These are phyloP conservation scores for Caenorhabditis afra DNA, from an alignment of 2,888 invertebrate genomes.

Conservation along the genomic window DNA sequence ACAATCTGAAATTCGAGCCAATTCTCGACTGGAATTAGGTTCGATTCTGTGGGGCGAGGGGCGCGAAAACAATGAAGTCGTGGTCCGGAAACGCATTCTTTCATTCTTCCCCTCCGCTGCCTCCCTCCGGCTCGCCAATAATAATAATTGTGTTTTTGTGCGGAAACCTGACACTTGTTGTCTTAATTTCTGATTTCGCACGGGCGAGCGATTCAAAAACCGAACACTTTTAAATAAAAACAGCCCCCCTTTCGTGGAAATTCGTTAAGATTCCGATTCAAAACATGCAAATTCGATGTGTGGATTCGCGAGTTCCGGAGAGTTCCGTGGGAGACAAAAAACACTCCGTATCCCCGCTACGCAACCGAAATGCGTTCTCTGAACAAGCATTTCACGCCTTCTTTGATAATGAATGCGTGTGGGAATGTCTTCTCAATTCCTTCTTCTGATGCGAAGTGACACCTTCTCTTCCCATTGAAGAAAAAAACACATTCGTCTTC, in stretches of 20 bases:
- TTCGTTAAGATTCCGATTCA: too few species aligned
- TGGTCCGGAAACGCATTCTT: not conserved
- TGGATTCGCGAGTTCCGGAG: too few species aligned
- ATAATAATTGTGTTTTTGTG: not conserved
- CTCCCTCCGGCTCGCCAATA: not conserved
- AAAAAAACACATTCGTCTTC: not conserved
- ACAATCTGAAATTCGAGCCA: not conserved
- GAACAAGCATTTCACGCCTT: too few species aligned
- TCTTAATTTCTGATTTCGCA: not conserved
- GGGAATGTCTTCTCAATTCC: not conserved
- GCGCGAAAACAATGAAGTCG: not conserved
- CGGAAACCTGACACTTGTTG: not conserved
- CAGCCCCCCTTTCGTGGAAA: not conserved
- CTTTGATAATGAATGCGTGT: too few species aligned
- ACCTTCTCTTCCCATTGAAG: slow-evolving; percentile 5
- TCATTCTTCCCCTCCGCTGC: not conserved
- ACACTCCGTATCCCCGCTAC: too few species aligned
- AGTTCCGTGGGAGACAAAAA: too few species aligned
- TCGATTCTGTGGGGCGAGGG: not conserved
- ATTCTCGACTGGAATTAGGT: not conserved
- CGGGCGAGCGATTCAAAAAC: slow-evolving; percentile 12
- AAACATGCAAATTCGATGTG: too few species aligned
- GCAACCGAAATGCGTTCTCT: too few species aligned
- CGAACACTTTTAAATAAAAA: not conserved
- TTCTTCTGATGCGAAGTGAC: slow-evolving; percentile 27